These are phyloP conservation scores for Sebastes dallii DNA, from an alignment of 2,797 vertebrate species.

Conservation along the genomic window DNA sequence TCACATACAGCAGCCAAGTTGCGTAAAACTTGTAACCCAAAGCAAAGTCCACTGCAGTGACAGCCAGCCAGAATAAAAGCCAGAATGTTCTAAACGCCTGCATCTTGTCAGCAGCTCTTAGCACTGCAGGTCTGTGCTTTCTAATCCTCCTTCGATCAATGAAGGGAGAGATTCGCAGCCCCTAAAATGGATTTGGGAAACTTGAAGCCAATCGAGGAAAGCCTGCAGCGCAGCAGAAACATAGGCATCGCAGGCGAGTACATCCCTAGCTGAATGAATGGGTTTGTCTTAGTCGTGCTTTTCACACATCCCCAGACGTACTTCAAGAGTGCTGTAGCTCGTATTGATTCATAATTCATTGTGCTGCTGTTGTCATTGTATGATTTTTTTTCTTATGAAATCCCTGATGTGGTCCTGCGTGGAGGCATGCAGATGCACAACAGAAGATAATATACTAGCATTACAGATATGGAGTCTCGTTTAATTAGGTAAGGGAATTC, in stretches of 20 bases:
- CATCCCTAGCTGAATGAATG: conserved; percentile 38
- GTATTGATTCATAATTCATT: conserved; percentile 68
- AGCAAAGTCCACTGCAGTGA: not conserved
- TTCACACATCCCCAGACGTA: conserved; percentile 41
- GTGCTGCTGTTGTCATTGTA: conserved; percentile 40
- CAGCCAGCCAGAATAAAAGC: not conserved
- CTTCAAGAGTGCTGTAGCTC: conserved; percentile 23
- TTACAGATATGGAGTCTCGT: conserved; percentile 3
- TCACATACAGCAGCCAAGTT: not conserved
- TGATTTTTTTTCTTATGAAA: not conserved
- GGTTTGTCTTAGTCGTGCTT: conserved; percentile 30
- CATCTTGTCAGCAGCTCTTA: conserved; percentile 21
- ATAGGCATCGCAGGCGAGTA: not conserved
- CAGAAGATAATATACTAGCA: conserved; percentile 19
- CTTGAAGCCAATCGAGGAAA: conserved; percentile 22
- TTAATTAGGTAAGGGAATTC: conserved; percentile 47
- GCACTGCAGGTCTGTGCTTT: conserved; percentile 28
- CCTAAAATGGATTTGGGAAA: conserved; percentile 36
- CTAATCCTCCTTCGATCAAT: conserved; percentile 36
- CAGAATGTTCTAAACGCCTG: not conserved
- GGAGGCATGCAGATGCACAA: conserved; percentile 23
- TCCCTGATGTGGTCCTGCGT: conserved; percentile 10
- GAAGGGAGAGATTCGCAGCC: conserved; percentile 15
- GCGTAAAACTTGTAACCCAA: not conserved
- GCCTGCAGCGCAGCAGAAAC: conserved; percentile 29